Evolutionary conservation across 2,113 vertebrate genomes (phyloP).

Genomic region (Lasiurus cinereus): DNA sequence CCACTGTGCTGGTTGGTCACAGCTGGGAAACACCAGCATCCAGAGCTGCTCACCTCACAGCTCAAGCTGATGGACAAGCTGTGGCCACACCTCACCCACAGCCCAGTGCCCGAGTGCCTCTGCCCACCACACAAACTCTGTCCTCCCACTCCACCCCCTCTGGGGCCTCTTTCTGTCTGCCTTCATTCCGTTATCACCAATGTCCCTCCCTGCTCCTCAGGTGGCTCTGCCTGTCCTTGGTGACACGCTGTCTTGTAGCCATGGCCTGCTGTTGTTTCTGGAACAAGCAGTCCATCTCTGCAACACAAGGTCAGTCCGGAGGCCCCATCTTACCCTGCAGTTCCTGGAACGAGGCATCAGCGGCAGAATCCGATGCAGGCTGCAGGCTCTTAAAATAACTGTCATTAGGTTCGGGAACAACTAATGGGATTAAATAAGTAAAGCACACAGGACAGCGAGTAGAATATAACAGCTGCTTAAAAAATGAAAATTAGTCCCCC

Average conservation of each 20-base stretch:
- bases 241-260: background rate
- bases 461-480: background rate
- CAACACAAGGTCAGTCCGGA: background rate
- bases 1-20: too few species aligned
- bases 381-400: background rate
- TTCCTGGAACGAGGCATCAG: background rate
- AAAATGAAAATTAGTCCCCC: background rate
- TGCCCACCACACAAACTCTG: background rate
- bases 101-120: fast-evolving
- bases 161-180: background rate
- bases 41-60: background rate
- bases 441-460: background rate
- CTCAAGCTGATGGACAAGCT: background rate
- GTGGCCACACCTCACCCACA: background rate
- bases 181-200: background rate
- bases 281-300: background rate
- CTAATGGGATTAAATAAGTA: background rate
- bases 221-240: background rate
- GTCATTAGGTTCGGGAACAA: too few species aligned
- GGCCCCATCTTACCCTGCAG: background rate
- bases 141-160: background rate
- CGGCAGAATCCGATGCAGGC: background rate
- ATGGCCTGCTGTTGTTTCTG: background rate
- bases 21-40: fast-evolving
- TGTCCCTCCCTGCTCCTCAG: background rate